phyloP scores from a whole-genome alignment of 2,888 invertebrate genomes.

The Dasysyrphus albostriatus region DNA sequence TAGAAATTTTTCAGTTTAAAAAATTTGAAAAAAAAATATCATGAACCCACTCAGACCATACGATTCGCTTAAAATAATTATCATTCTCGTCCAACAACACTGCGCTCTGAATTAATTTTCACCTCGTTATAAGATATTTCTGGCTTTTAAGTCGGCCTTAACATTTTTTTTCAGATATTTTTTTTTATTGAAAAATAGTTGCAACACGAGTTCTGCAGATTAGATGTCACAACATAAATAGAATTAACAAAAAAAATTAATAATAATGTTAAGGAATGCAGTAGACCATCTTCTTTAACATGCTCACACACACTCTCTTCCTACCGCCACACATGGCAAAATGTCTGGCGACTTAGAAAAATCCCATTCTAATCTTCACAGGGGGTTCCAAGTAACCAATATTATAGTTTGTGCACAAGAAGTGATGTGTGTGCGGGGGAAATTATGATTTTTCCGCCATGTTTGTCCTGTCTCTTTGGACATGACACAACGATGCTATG shows the following conservation, averaged over 20 bases:
- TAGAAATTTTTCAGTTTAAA: background rate
- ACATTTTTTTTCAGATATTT: constrained; percentile 5
- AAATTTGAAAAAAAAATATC: background rate
- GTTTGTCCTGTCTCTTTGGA: constrained; percentile 69
- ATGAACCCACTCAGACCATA: constrained; percentile 3
- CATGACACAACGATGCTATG: constrained; percentile 73
- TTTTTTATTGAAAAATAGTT: constrained; percentile 47
- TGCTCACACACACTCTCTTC: background rate
- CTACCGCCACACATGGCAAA: constrained; percentile 8
- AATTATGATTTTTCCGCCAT: constrained; percentile 73
- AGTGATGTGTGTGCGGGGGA: constrained; percentile 8
- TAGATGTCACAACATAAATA: constrained; percentile 73
- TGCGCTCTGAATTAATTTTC: constrained; percentile 43
- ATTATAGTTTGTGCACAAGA: background rate
- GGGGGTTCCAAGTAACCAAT: constrained; percentile 50
- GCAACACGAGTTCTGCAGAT: constrained; percentile 70
- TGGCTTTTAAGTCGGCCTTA: constrained; percentile 37
- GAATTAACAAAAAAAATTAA: constrained; percentile 27
- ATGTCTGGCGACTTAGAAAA: constrained; percentile 70
- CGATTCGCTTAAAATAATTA: constrained; percentile 29
- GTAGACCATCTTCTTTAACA: constrained; percentile 48
- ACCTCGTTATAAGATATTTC: constrained; percentile 40
- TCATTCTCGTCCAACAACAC: constrained; percentile 23
- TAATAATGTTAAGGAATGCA: constrained; percentile 58
- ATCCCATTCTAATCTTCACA: constrained; percentile 72